Evolutionary conservation across 2,888 invertebrate genomes (phyloP).

Genomic region (Drosophila formosana): DNA sequence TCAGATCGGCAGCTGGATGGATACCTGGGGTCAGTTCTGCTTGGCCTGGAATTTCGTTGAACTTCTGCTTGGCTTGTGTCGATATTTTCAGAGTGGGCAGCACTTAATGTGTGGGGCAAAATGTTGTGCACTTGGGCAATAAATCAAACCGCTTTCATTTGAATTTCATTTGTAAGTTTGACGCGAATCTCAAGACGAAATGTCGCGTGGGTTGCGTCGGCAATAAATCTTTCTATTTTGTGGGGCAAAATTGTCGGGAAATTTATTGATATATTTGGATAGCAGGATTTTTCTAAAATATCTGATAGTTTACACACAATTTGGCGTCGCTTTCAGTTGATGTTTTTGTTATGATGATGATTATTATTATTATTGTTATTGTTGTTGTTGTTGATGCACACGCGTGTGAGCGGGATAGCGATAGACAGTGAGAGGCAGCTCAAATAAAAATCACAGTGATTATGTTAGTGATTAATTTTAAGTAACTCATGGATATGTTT

Average conservation of each 20-base stretch:
- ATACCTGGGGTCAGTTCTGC: conserved; percentile 13
- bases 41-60: conserved; percentile 5
- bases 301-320: conserved; percentile 64
- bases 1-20: conserved; percentile 49
- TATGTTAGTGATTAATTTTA: conserved; percentile 81
- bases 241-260: conserved; percentile 28
- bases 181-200: conserved; percentile 47
- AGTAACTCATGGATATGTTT: conserved; percentile 81
- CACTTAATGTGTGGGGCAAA: conserved; percentile 59
- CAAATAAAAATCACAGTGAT: conserved; percentile 80
- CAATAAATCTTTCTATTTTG: conserved; percentile 59
- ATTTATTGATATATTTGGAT: conserved; percentile 43
- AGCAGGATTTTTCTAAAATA: conserved; percentile 42
- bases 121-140: conserved; percentile 73
- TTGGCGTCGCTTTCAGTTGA: conserved; percentile 25
- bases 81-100: conserved; percentile 12
- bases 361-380: conserved; percentile 27
- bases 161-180: conserved; percentile 44
- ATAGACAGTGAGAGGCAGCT: conserved; percentile 31
- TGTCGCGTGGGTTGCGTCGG: conserved; percentile 71
- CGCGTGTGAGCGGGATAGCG: conserved; percentile 46
- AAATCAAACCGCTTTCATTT: conserved; percentile 72
- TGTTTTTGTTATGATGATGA: conserved; percentile 22
- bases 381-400: conserved; percentile 63
- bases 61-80: conserved; percentile 7